phyloP scores from a whole-genome alignment of 1,140 invertebrate species.

The Lithobius niger region DNA sequence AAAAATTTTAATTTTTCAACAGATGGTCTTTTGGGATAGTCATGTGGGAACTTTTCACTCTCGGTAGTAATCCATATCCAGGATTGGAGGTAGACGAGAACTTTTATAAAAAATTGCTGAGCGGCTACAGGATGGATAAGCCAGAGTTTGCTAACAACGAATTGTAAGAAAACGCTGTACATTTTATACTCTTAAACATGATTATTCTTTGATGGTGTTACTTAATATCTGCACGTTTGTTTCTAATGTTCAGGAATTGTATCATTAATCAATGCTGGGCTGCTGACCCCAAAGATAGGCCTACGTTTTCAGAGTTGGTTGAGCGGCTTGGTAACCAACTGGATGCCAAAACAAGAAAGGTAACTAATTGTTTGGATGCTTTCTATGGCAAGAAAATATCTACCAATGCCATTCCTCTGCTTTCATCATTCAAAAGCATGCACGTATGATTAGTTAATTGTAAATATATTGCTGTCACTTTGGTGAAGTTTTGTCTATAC shows the following conservation, averaged over 20 bases:
- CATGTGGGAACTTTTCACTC: conserved; percentile 34
- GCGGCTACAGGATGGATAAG: conserved; percentile 74
- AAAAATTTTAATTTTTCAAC: no score
- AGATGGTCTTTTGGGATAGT: conserved; percentile 35
- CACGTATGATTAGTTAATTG: no score
- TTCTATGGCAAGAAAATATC: no score
- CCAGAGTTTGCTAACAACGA: conserved; percentile 61
- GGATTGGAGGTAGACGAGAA: conserved; percentile 52
- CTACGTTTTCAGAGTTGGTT: conserved; percentile 59
- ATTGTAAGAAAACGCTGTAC: conserved; percentile 39
- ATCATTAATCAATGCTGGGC: conserved; percentile 80
- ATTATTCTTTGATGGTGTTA: not conserved
- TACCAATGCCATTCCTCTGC: no score
- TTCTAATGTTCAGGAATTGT: conserved; percentile 46
- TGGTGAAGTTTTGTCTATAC: no score
- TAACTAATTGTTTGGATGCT: conserved; percentile 33
- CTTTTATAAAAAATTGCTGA: conserved; percentile 55
- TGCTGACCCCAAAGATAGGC: conserved; percentile 55
- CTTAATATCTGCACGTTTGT: not conserved
- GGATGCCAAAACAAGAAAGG: conserved; percentile 63
- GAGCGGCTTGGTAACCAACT: conserved; percentile 59
- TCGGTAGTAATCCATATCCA: conserved; percentile 26
- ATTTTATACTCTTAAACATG: not conserved
- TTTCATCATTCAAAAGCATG: no score
- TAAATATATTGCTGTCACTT: no score